These are phyloP conservation scores for Trichechus manatus DNA, from an alignment of 2,113 vertebrate genomes.

Conservation along the genomic window DNA sequence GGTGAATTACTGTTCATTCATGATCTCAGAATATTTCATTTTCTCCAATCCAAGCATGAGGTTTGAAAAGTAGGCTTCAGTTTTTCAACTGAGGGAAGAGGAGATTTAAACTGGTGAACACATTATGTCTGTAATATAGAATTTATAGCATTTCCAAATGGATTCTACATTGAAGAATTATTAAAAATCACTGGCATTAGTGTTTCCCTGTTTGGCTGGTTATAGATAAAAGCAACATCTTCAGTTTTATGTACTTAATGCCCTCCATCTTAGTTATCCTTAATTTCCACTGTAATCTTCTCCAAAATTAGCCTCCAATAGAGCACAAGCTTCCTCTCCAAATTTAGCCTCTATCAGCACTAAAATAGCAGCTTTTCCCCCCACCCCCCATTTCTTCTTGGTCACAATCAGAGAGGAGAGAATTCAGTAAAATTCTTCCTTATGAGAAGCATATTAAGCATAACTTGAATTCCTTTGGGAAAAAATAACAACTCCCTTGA, in stretches of 20 bases:
- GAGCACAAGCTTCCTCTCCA: constrained; percentile 75
- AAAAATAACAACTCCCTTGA: constrained; percentile 60
- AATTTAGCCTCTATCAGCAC: constrained; percentile 72
- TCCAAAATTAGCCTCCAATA: constrained; percentile 76
- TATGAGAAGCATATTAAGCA: constrained; percentile 41
- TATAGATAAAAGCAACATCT: constrained; percentile 58
- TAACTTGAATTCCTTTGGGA: constrained; percentile 62
- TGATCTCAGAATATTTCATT: constrained; percentile 23
- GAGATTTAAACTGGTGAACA: background rate
- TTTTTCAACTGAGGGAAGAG: background rate
- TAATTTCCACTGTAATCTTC: constrained; percentile 77
- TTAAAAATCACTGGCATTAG: background rate
- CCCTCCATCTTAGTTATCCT: constrained; percentile 65
- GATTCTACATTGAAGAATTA: background rate
- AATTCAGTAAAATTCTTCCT: constrained; percentile 69
- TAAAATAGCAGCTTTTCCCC: constrained; percentile 71
- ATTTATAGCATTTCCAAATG: background rate
- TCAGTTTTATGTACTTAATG: constrained; percentile 50
- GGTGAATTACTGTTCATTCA: constrained; percentile 53
- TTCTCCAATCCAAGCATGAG: constrained; percentile 4
- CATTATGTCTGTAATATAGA: background rate
- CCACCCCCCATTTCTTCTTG: constrained; percentile 56
- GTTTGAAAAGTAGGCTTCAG: background rate
- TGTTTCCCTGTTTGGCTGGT: background rate
- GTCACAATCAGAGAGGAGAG: constrained; percentile 69